Evolutionary conservation across 2,888 invertebrate species (phyloP), one percentile per base, ranked within the genome.

Genomic region (Melitaea athalia): DNA sequence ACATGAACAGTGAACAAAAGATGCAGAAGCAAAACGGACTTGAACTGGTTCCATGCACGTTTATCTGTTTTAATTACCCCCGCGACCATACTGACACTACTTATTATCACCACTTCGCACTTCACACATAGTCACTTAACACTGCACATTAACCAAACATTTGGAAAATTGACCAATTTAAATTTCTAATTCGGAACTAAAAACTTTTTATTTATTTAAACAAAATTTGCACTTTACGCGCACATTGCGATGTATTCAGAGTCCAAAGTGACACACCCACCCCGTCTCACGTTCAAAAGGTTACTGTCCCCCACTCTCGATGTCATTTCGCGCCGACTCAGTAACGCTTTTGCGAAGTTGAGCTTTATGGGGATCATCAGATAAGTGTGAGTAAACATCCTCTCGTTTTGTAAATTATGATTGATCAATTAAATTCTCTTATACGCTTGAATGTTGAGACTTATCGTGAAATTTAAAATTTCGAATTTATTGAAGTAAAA

Each of bases 291-390:
- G 81, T 81, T 79, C 77, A 80, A 81, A 82, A 84, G 90, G 87
- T 88, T 85, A 92, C 92, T 92, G 89, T 80, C 86, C 90, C 86
- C 89, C 85, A 85, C 85, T 84, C 82, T 81, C 75, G 66, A 78
- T 86, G 85, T 86, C 87, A 89, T 89, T 90, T 91, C 84, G 92
- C 92, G 91, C 91, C 91, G 91, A 91, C 91, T 91, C 92, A 83
- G 89, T 89, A 84, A 77, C 75, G 80, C 85, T 87, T 87, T 88
- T 82, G 87, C 86, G 80, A 81, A 78, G 77, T 77, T 78, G 76
- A 78, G 77, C 78, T 80, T 77, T 77, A 79, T 78, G 76, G 74
- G 74, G 72, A 75, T 76, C 74, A 75, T 76, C 76, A 74, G 75
- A 77, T 77, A 78, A 76, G 73, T 74, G 59, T 70, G 67, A 69